These are phyloP conservation scores for Oryctes rhinoceros DNA, from an alignment of 1,140 invertebrate species.

Conservation along the genomic window DNA sequence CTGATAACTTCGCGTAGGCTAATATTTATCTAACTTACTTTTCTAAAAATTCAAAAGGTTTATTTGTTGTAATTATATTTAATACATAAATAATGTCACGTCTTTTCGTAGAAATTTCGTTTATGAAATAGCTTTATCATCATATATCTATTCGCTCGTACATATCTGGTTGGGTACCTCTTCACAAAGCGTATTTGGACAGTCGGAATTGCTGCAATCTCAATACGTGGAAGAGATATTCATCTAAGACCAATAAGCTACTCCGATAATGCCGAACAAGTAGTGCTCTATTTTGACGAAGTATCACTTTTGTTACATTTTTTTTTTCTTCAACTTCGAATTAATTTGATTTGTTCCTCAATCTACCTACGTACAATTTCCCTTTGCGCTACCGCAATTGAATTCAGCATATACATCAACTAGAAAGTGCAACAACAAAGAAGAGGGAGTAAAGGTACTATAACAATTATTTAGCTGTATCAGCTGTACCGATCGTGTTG, in stretches of 20 bases:
- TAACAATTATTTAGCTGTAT: no score
- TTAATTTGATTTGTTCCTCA: no score
- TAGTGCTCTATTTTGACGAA: neutral
- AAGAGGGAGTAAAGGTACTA: no score
- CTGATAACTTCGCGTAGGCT: neutral
- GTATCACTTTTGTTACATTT: no score
- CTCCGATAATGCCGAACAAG: neutral
- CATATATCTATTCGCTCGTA: neutral
- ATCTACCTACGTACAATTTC: no score
- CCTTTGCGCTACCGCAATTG: no score
- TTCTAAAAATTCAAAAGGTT: slow-evolving; percentile 6
- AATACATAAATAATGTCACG: neutral
- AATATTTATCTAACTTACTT: slow-evolving; percentile 1
- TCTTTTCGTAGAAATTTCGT: neutral
- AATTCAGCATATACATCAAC: no score
- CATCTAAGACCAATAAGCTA: neutral
- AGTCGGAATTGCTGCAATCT: neutral
- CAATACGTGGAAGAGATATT: slow-evolving; percentile 5
- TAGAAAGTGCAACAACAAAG: no score
- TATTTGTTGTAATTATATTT: neutral
- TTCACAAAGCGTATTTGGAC: neutral
- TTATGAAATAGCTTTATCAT: slow-evolving; percentile 1
- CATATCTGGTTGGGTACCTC: neutral
- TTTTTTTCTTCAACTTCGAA: no score
- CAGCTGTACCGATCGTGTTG: no score